These are phyloP conservation scores for Pecten maximus DNA, from an alignment of 2,888 invertebrate species.

Conservation along the genomic window DNA sequence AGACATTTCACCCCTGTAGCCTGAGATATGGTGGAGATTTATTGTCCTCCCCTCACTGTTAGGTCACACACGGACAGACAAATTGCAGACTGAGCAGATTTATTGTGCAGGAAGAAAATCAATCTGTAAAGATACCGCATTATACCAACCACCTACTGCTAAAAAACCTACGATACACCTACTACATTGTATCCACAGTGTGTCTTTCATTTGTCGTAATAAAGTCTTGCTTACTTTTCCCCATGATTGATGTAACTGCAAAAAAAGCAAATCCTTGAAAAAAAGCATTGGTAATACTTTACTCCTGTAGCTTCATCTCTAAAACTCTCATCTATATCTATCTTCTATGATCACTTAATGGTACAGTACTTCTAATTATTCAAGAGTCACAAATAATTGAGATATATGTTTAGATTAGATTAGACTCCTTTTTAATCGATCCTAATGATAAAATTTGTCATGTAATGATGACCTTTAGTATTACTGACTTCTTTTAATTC, in stretches of 20 bases:
- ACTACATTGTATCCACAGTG: background rate
- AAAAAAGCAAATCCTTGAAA: background rate
- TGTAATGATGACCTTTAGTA: background rate
- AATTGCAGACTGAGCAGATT: slow-evolving; percentile 5
- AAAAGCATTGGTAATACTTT: too few relatives aligned
- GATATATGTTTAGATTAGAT: too few relatives aligned
- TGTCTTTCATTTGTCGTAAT: background rate
- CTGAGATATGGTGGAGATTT: background rate
- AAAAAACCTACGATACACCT: background rate
- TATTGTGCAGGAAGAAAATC: slow-evolving; percentile 19
- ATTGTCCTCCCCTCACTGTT: background rate
- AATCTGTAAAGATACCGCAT: background rate
- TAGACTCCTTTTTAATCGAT: too few relatives aligned
- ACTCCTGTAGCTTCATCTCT: too few relatives aligned
- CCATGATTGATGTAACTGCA: background rate
- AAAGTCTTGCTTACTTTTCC: background rate
- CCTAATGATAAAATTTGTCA: background rate
- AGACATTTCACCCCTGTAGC: background rate
- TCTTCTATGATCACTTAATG: too few relatives aligned
- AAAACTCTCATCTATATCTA: too few relatives aligned
- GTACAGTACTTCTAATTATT: too few relatives aligned
- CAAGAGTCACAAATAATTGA: too few relatives aligned
- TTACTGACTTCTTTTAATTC: background rate
- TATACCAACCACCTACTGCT: background rate
- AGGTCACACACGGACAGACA: slow-evolving; percentile 20